A percentile compares a stretch with the other conserved stretches of the same genome.
Conservation (phyloP, 2,888 invertebrate genomes). For the Arctia plantaginis region DNA sequence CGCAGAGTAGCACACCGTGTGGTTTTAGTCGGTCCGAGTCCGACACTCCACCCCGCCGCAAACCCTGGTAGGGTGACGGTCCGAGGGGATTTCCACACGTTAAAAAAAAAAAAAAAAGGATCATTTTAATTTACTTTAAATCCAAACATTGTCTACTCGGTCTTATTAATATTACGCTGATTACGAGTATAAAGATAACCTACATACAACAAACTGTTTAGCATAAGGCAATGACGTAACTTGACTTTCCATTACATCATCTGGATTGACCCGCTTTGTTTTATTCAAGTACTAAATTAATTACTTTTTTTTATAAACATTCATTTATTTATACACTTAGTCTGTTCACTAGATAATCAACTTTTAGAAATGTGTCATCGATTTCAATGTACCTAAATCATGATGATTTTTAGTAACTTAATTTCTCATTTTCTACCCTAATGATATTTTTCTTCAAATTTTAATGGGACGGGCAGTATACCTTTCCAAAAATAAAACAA, state of each 20-base stretch:
- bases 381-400: too few relatives aligned
- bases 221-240: slow-evolving; percentile 41
- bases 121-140: not conserved
- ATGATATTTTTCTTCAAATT: too few relatives aligned
- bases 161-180: not conserved
- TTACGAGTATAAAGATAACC: not conserved
- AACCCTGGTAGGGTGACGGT: too few relatives aligned
- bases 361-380: not conserved
- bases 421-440: too few relatives aligned
- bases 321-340: not conserved
- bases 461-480: too few relatives aligned
- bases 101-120: too few relatives aligned
- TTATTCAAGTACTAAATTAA: slow-evolving; percentile 14
- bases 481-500: too few relatives aligned
- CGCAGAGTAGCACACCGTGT: too few relatives aligned
- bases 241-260: slow-evolving; percentile 49
- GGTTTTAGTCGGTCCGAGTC: too few relatives aligned
- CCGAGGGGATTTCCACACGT: too few relatives aligned
- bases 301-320: not conserved
- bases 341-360: not conserved
- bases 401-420: too few relatives aligned
- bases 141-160: not conserved
- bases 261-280: slow-evolving; percentile 19
- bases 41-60: too few relatives aligned
- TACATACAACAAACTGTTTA: slow-evolving; percentile 4